Conservation (phyloP, 2,888 invertebrate species). For the Ptilodon capucinus region DNA sequence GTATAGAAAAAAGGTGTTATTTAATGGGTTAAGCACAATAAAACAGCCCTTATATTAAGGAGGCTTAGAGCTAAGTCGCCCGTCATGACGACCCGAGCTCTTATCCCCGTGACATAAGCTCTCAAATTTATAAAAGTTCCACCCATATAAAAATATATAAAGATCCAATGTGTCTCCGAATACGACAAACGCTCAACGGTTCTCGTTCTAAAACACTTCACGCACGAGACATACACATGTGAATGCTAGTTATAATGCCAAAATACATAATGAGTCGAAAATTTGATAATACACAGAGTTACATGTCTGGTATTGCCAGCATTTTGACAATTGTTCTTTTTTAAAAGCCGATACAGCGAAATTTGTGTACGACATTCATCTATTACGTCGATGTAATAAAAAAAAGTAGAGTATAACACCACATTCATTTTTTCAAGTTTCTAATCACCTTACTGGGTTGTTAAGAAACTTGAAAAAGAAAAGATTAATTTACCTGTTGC, state of each 20-base stretch:
- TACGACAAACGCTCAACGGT: neutral
- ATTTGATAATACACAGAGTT: neutral
- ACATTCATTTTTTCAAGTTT: neutral
- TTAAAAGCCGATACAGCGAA: no score
- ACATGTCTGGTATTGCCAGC: neutral
- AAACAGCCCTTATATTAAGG: no score
- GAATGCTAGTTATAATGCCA: neutral
- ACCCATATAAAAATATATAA: neutral
- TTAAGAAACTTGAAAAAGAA: neutral
- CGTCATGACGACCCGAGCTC: no score
- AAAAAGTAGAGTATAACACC: neutral
- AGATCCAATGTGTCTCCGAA: neutral
- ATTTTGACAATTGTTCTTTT: neutral
- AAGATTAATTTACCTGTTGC: neutral
- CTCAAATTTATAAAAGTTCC: no score
- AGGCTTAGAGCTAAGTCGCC: no score
- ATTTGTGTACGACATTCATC: no score
- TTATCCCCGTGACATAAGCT: no score
- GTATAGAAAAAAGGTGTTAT: no score
- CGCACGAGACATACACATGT: neutral
- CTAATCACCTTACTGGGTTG: neutral
- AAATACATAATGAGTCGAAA: neutral
- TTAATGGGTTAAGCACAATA: no score
- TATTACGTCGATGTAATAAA: neutral
- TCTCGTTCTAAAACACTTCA: neutral